Percentiles rank a stretch among this genome's conserved stretches.
phyloP scores from a whole-genome alignment of 1,140 invertebrate species.

The Anastrepha ludens region DNA sequence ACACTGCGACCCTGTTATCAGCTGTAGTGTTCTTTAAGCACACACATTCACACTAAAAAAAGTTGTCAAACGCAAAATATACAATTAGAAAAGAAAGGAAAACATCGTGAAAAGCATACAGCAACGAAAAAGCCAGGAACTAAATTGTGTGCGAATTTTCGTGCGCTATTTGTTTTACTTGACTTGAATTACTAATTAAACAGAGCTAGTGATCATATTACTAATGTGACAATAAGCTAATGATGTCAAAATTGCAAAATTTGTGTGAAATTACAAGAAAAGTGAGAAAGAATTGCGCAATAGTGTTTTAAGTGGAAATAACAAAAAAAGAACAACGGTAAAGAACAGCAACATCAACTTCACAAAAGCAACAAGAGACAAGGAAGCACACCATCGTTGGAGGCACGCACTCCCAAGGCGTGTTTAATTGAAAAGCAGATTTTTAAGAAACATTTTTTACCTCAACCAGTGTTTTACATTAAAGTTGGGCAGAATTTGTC shows the following conservation, averaged over 20 bases:
- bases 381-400: background rate
- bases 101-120: background rate
- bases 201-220: background rate
- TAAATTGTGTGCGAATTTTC: slow-evolving; percentile 20
- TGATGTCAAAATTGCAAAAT: background rate
- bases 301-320: background rate
- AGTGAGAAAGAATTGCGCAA: slow-evolving; percentile 14
- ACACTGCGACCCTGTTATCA: background rate
- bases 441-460: background rate
- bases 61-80: background rate
- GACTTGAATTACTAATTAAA: slow-evolving; percentile 26
- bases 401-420: background rate
- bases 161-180: background rate
- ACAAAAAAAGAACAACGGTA: background rate
- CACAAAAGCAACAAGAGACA: slow-evolving; percentile 1
- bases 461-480: background rate
- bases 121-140: too few relatives aligned
- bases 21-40: slow-evolving; percentile 2
- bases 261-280: background rate
- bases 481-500: slow-evolving; percentile 5
- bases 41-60: background rate
- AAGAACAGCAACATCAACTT: slow-evolving; percentile 13
- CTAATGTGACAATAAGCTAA: background rate
- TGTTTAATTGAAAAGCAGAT: background rate
- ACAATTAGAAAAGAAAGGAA: background rate